Evolutionary conservation across 2,888 invertebrate species (phyloP).

Genomic region (Xestia xanthographa): DNA sequence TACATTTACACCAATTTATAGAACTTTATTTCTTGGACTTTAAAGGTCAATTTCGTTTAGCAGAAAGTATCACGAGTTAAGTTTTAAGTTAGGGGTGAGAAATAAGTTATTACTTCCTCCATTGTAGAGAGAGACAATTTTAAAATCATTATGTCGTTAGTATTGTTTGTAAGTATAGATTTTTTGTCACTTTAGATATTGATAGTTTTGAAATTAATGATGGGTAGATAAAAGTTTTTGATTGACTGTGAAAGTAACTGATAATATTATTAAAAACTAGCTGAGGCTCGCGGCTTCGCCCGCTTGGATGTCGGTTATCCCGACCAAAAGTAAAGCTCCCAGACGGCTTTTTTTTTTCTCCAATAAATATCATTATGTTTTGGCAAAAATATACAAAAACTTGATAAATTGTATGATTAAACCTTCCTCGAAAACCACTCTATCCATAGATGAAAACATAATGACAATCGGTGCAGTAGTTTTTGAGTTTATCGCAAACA

Average conservation of each 20-base stretch:
- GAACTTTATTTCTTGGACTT: rapidly evolving
- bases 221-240: background rate
- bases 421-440: no score
- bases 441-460: no score
- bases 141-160: slow-evolving; percentile 72
- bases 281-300: no score
- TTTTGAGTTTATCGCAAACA: no score
- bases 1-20: background rate
- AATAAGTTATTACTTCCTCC: slow-evolving; percentile 64
- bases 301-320: no score
- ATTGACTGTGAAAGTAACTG: background rate
- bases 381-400: no score
- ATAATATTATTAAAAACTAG: background rate
- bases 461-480: no score
- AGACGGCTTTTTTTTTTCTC: no score
- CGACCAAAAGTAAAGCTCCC: no score
- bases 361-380: no score
- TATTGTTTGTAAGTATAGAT: slow-evolving; percentile 30
- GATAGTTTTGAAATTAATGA: slow-evolving; percentile 15
- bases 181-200: slow-evolving; percentile 20
- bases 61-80: slow-evolving; percentile 16
- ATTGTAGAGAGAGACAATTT: slow-evolving; percentile 62
- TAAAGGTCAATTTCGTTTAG: slow-evolving; percentile 33
- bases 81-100: slow-evolving; percentile 71
- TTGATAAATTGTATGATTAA: no score